Base-by-base conservation (phyloP, 2,113 vertebrate species). In the Rhinoderma darwinii region DNA sequence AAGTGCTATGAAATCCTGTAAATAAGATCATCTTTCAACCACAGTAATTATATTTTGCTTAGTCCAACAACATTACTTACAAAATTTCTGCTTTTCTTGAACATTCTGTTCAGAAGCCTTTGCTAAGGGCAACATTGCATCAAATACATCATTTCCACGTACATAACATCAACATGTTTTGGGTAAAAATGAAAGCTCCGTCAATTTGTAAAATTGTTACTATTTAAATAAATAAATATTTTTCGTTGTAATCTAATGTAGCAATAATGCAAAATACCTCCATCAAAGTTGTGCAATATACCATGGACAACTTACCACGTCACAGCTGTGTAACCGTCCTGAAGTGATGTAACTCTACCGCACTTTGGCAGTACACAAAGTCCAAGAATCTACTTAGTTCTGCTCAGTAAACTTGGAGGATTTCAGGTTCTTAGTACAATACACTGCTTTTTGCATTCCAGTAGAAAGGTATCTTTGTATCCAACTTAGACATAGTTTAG, bases 301-400 rank as follows among this genome's bases (percentile, higher is more conserved):
- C 25, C 50, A 41, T 0, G 5, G 15, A 74, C 70, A 63, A 92
- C 91, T 93, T 91, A 94, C 92, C 92, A 93, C 91, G 70, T 88
- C 88, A 88, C 82, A 70, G 47, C 70, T 89, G 56, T 35, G 79
- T 15, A 89, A 89, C 8, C 89, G 70, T 50, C 81, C 30, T 86
- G 80, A 27, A 73, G 50, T 59, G 84, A 85, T 0, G 70, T 73
- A 86, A 25, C 82, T 91, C 68, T 89, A 90, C 88, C 68, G 25
- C 89, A 82, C 32, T 72, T 50, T 89, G 73, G 25, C 88, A 89
- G 0, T 37, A 82, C 81, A 87, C 83, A 86, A 88, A 83, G 88
- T 78, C 11, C 25, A 88, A 56, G 68, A 68, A 87, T 83, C 80
- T 88, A 82, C 80, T 88, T 70, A 39, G 83, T 88, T 86, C 81